Conservation (phyloP, 2,797 vertebrate species). For the Bradypodion ventrale region DNA sequence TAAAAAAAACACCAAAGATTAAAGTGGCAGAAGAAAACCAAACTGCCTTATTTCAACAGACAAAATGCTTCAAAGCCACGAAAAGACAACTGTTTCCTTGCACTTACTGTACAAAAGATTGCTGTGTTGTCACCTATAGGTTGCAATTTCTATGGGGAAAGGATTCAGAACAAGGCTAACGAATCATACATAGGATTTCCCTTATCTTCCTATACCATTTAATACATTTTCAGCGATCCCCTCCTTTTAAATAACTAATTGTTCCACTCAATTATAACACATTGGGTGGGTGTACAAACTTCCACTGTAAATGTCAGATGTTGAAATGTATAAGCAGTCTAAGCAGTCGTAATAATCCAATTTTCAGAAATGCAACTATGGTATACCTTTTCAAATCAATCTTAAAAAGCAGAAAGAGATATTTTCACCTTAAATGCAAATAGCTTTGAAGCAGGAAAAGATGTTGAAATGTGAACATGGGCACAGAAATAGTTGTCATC, state of each 20-base stretch:
- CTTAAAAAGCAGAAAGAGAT: background rate
- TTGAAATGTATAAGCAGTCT: constrained; percentile 3
- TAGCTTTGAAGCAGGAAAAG: background rate
- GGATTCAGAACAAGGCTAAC: background rate
- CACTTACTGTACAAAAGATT: background rate
- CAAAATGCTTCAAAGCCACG: constrained; percentile 12
- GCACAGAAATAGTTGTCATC: too few species aligned
- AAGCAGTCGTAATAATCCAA: background rate
- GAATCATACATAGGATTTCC: background rate
- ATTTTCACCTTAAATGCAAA: constrained; percentile 1
- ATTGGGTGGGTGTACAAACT: background rate
- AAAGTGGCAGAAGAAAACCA: constrained; percentile 84
- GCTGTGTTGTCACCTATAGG: background rate
- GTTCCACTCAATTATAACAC: background rate
- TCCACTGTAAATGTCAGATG: constrained; percentile 3
- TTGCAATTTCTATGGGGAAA: background rate
- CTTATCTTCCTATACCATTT: background rate
- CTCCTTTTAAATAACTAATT: background rate
- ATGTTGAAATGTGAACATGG: constrained; percentile 8
- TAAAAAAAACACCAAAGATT: constrained; percentile 78
- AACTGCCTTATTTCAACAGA: constrained; percentile 60
- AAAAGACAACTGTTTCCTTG: background rate
- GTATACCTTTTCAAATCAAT: background rate
- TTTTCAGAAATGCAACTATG: background rate
- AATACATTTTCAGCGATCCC: background rate